These are phyloP conservation scores for Paradisaea rubra DNA, from an alignment of 2,113 vertebrate genomes.

Conservation along the genomic window DNA sequence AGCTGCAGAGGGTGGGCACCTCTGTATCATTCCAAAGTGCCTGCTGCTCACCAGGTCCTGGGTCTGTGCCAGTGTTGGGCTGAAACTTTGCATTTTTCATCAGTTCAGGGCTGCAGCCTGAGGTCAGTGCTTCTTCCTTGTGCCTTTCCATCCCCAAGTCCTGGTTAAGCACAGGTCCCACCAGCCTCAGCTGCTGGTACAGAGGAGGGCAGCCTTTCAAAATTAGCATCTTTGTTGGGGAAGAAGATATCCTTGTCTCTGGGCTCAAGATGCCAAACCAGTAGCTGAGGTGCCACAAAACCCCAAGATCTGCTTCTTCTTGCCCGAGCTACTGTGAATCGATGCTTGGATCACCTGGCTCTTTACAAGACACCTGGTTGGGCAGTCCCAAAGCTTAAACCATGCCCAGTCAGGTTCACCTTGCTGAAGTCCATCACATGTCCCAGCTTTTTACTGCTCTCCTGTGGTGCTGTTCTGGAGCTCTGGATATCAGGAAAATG, in stretches of 20 bases:
- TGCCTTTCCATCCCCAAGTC: rapidly evolving
- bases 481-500: background rate
- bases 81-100: background rate
- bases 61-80: background rate
- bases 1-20: background rate
- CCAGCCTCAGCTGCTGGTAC: background rate
- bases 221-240: background rate
- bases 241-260: background rate
- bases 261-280: background rate
- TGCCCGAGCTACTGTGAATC: background rate
- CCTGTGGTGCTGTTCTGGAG: background rate
- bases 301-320: background rate
- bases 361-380: background rate
- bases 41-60: background rate
- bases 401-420: background rate
- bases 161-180: rapidly evolving
- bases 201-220: background rate
- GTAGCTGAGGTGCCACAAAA: background rate
- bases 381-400: background rate
- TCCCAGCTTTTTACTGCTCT: background rate
- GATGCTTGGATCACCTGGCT: background rate
- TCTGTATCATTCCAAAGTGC: background rate
- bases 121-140: background rate
- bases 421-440: background rate
- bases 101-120: background rate